phyloP scores from a whole-genome alignment of 2,113 vertebrate genomes.

The Lamprologus speciosus region DNA sequence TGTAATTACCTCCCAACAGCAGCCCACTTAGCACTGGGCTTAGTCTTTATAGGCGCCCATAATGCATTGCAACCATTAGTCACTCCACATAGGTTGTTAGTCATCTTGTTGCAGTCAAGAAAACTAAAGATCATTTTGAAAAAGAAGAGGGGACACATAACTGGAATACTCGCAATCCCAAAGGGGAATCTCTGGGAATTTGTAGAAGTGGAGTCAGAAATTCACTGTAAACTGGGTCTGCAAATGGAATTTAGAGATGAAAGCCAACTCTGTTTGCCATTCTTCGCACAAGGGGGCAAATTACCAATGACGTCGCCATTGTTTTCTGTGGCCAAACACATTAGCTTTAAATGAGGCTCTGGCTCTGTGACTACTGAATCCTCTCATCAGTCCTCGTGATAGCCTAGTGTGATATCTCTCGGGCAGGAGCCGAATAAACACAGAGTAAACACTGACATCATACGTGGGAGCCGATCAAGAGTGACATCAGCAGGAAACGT shows the following conservation, averaged over 20 bases:
- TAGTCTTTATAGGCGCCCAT: constrained; percentile 28
- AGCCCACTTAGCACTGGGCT: constrained; percentile 28
- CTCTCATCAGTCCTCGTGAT: constrained; percentile 40
- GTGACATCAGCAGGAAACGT: constrained; percentile 38
- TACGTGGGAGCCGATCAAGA: constrained; percentile 13
- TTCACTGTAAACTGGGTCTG: not conserved
- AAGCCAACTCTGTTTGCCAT: constrained; percentile 22
- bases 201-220: not conserved
- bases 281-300: constrained; percentile 49
- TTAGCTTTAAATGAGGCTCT: constrained; percentile 34
- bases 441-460: constrained; percentile 61
- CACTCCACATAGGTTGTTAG: constrained; percentile 10
- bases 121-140: not conserved
- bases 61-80: constrained; percentile 40
- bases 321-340: constrained; percentile 62
- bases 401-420: constrained; percentile 57
- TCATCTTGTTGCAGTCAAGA: constrained; percentile 9
- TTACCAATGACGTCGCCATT: constrained; percentile 45
- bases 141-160: not conserved
- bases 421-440: constrained; percentile 54
- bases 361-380: not conserved
- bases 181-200: constrained; percentile 22
- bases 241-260: constrained; percentile 34
- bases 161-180: constrained; percentile 16
- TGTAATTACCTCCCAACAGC: constrained; percentile 46